Evolutionary conservation across 2,888 invertebrate genomes (phyloP), one percentile per base, ranked within the genome.

Genomic region (Drosophila monieri): DNA sequence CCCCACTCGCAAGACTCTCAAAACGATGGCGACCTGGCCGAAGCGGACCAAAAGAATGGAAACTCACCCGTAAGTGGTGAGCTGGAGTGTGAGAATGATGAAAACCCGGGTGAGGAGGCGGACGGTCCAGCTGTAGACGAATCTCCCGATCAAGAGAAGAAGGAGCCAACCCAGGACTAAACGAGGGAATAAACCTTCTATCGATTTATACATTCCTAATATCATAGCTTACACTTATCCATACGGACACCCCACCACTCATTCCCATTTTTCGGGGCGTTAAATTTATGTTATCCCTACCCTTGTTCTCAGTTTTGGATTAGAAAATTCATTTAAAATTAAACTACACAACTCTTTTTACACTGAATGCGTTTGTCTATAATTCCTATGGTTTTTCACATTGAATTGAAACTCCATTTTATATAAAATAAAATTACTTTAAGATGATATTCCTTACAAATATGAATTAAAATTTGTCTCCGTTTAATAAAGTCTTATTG

Each of bases 11-110:
- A 77, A 68, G 73, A 85, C 49, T 79, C 71, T 0, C 89, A 89
- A 69, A 90, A 90, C 74, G 91, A 96, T 88, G 95, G 94, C 25
- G 96, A 96, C 87, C 91, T 96, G 74, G 96, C 96, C 0, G 96
- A 96, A 91, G 96, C 96, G 9, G 96, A 96, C 92, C 96, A 96
- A 90, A 95, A 96, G 90, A 95, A 95, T 44, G 73, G 76, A 8
- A 55, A 71, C 2, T 15, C 67, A 0, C 69, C 56, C 18, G 52
- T 21, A 12, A 52, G 68, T 41, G 86, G 81, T 1, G 83, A 62
- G 6, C 57, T 59, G 5, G 90, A 90, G 59, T 86, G 87, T 55
- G 90, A 90, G 62, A 90, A 91, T 65, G 90, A 90, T 70, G 90
- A 90, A 61, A 90, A 90, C 70, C 90, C 90, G 3, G 90, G 80